Conservation (phyloP, 53 echinoderm and acorn worm genomes). For the Henricia sp. region DNA sequence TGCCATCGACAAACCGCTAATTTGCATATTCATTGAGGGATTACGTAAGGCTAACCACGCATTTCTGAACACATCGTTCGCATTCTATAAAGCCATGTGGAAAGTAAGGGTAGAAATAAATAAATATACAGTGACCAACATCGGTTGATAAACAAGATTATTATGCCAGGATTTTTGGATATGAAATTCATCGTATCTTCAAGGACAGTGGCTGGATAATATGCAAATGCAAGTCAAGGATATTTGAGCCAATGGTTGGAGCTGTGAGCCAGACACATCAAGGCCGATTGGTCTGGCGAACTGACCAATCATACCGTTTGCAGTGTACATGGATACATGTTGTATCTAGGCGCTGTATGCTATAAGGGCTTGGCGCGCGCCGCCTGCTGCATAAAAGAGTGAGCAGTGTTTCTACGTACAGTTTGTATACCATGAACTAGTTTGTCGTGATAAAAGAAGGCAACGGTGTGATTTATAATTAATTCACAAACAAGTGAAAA, state of each 20-base stretch:
- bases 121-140: not conserved
- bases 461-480: too few relatives aligned
- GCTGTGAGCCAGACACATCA: constrained; percentile 40
- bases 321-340: too few relatives aligned
- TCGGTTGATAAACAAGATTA: too few relatives aligned
- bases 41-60: constrained; percentile 43
- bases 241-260: not conserved
- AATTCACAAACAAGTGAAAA: too few relatives aligned
- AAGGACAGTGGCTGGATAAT: constrained; percentile 13
- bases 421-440: too few relatives aligned
- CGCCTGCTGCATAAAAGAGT: too few relatives aligned
- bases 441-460: too few relatives aligned
- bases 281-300: constrained; percentile 18
- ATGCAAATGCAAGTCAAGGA: constrained; percentile 40
- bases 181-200: constrained; percentile 14
- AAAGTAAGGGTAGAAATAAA: too few relatives aligned
- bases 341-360: too few relatives aligned
- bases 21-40: constrained; percentile 51
- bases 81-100: not conserved
- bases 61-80: not conserved
- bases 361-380: too few relatives aligned
- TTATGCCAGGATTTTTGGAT: constrained; percentile 29
- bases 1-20: constrained; percentile 3
- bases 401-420: too few relatives aligned
- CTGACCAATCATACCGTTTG: too few relatives aligned